phyloP scores from a whole-genome alignment of 1,140 invertebrate species.

The Zaprionus ghesquierei region DNA sequence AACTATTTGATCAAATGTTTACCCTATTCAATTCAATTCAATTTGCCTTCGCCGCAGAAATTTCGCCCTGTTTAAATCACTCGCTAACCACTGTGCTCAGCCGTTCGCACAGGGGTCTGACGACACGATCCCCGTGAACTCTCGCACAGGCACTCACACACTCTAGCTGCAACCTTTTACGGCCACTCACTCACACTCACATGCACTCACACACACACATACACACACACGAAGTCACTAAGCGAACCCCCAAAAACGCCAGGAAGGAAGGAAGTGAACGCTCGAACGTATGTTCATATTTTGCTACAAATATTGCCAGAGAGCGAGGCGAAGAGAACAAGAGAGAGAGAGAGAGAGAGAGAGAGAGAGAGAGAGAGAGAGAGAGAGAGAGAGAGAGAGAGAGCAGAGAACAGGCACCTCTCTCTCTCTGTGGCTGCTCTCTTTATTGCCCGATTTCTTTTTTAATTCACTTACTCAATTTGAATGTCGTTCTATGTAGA shows the following conservation, averaged over 20 bases:
- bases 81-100: conserved; percentile 46
- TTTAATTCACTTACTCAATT: conserved; percentile 80
- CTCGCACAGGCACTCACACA: conserved; percentile 41
- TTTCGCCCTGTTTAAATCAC: neutral
- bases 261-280: conserved; percentile 65
- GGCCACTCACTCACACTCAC: conserved; percentile 49
- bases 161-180: conserved; percentile 50
- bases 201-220: neutral
- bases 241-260: conserved; percentile 47
- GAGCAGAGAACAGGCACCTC: neutral
- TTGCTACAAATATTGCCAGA: conserved; percentile 59
- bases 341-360: neutral
- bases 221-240: conserved; percentile 3
- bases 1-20: no score
- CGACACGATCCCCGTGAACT: conserved; percentile 71
- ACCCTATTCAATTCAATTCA: no score
- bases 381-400: neutral
- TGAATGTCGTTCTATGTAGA: conserved; percentile 62
- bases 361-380: conserved; percentile 1
- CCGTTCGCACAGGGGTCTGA: conserved; percentile 38
- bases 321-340: neutral
- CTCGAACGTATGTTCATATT: conserved; percentile 77
- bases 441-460: conserved; percentile 59
- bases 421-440: conserved; percentile 27
- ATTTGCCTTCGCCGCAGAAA: neutral